Evolutionary conservation across 2,113 vertebrate genomes (phyloP).

Genomic region (Sardina pilchardus): DNA sequence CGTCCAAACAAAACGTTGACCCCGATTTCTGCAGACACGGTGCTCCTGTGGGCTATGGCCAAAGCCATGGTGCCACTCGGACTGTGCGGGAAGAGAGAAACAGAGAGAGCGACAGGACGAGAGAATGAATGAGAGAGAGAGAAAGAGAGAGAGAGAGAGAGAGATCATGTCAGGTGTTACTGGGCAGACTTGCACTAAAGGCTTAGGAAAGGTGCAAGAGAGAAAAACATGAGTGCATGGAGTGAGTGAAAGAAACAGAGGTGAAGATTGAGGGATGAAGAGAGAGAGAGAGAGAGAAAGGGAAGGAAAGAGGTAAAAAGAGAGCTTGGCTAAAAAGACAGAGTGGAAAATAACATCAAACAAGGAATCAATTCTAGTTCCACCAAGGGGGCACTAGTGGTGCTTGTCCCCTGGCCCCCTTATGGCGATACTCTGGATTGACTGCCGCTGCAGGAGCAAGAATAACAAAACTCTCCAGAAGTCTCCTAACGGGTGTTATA

Average conservation of each 20-base stretch:
- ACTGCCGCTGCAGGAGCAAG: not conserved
- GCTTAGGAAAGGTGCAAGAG: not conserved
- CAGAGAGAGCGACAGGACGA: not conserved
- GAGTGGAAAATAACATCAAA: not conserved
- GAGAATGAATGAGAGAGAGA: not conserved
- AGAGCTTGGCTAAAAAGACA: not conserved
- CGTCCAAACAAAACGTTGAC: conserved; percentile 32
- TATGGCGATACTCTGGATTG: not conserved
- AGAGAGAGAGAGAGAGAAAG: not conserved
- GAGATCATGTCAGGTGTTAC: conserved; percentile 1
- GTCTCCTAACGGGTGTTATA: not conserved
- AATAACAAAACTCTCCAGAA: not conserved
- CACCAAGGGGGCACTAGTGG: not conserved
- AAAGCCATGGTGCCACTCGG: conserved; percentile 36
- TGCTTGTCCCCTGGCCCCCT: not conserved
- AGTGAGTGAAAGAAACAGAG: not conserved
- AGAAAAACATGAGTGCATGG: not conserved
- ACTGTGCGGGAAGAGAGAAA: conserved; percentile 18
- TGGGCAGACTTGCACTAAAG: not conserved
- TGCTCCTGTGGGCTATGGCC: conserved; percentile 20
- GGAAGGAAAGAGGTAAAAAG: not conserved
- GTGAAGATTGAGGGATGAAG: not conserved
- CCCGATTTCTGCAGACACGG: conserved; percentile 33
- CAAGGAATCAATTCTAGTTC: not conserved
- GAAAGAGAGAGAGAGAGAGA: not conserved